Conservation (phyloP, 2,113 vertebrate genomes). For the Eurystomus gularis region DNA sequence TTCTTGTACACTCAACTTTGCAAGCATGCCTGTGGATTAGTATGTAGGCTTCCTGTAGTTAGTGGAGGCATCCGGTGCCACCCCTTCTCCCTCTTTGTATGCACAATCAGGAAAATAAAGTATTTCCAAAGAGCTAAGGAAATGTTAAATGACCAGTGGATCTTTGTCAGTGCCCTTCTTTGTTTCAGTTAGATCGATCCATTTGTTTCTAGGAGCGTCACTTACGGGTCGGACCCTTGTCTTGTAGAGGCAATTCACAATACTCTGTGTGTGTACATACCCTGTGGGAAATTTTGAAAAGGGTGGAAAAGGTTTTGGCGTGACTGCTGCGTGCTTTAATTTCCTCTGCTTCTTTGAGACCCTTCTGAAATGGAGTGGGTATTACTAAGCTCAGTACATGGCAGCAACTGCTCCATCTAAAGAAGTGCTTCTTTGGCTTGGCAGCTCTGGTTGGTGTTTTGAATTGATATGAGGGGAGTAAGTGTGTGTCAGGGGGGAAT, state of each 20-base stretch:
- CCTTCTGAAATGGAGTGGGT: constrained; percentile 1
- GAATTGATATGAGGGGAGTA: constrained; percentile 13
- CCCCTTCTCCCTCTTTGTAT: background rate
- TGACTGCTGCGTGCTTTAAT: constrained; percentile 27
- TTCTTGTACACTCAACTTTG: background rate
- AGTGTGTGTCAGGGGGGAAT: constrained; percentile 9
- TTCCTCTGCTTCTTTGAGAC: constrained; percentile 40
- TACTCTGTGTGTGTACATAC: background rate
- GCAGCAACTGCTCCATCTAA: constrained; percentile 22
- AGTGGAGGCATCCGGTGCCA: background rate
- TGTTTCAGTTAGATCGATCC: background rate
- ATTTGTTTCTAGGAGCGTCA: background rate
- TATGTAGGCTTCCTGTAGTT: background rate
- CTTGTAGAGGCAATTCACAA: background rate
- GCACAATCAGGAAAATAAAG: background rate
- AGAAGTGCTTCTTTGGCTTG: constrained; percentile 24
- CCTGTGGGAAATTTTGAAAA: constrained; percentile 32
- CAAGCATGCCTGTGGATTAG: background rate
- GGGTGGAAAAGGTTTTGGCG: background rate
- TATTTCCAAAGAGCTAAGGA: background rate
- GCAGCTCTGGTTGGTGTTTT: background rate
- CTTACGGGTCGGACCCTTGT: background rate
- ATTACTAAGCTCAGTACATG: constrained; percentile 6
- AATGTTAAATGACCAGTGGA: background rate
- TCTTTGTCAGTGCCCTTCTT: background rate